A percentile compares a stretch with the other conserved stretches of the same genome.
Evolutionary conservation across 2,888 invertebrate species (phyloP).

Genomic region (Diarsia rubi): DNA sequence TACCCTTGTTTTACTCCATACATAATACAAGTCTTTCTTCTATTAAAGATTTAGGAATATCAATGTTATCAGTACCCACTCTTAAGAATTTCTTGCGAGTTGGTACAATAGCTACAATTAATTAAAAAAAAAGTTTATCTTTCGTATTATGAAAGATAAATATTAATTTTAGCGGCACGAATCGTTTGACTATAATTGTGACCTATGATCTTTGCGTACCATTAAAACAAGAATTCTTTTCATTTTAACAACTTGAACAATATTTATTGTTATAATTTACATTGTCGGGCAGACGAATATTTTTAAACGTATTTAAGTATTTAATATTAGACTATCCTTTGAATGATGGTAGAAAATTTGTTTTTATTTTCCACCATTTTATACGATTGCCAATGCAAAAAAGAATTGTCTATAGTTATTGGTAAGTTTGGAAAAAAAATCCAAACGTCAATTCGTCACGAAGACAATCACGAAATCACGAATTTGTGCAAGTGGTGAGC

Average conservation of each 20-base stretch:
- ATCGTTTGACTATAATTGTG: too few species aligned
- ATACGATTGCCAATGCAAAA: slow-evolving; percentile 22
- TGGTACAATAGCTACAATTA: too few species aligned
- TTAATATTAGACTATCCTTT: neutral
- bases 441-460: slow-evolving; percentile 53
- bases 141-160: too few species aligned
- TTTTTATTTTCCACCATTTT: slow-evolving; percentile 7
- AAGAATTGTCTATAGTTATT: slow-evolving; percentile 40
- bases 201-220: neutral
- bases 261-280: neutral
- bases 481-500: slow-evolving; percentile 65
- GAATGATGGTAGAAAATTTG: neutral
- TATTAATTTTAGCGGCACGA: too few species aligned
- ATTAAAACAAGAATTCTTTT: neutral
- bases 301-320: neutral
- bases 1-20: too few species aligned
- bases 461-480: slow-evolving; percentile 64
- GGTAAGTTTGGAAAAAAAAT: slow-evolving; percentile 30
- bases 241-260: neutral
- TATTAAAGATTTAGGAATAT: too few species aligned
- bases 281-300: neutral
- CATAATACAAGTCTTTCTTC: too few species aligned
- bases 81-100: too few species aligned
- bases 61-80: too few species aligned
- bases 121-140: too few species aligned